Percentiles rank a stretch among this genome's conserved stretches.
Conservation (phyloP, 2,888 invertebrate genomes). For the Rhingia campestris region DNA sequence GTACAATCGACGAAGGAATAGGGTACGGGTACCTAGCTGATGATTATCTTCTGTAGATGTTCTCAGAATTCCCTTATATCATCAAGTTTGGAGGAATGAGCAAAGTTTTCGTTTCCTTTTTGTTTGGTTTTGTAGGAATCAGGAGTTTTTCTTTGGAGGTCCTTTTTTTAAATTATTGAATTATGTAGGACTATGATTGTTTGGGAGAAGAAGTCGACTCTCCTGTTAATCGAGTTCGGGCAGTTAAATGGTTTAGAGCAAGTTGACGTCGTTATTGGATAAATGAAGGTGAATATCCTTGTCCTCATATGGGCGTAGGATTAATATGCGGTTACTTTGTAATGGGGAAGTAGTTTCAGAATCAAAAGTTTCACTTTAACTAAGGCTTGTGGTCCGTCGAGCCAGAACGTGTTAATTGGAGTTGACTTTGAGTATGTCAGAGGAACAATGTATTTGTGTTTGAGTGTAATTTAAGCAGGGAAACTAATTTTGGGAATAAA, state of each 20-base stretch:
- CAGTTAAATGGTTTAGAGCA: conserved; percentile 15
- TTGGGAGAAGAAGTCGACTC: background rate
- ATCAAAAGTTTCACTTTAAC: background rate
- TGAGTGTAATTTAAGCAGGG: background rate
- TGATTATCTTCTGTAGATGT: conserved; percentile 33
- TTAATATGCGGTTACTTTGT: conserved; percentile 23
- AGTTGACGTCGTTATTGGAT: conserved; percentile 31
- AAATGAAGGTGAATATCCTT: conserved; percentile 30
- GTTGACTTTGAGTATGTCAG: background rate
- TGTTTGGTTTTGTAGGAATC: background rate
- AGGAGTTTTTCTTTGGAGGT: background rate
- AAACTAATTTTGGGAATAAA: background rate
- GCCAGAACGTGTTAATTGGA: background rate
- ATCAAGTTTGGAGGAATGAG: conserved; percentile 15
- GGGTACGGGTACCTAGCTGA: conserved; percentile 1
- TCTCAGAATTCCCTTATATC: conserved; percentile 23
- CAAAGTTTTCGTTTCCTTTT: conserved; percentile 14
- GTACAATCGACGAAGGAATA: conserved; percentile 7
- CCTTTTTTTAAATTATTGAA: conserved; percentile 25
- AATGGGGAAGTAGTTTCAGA: conserved; percentile 3
- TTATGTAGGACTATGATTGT: background rate
- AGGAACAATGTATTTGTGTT: background rate
- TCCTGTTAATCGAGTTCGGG: conserved; percentile 1
- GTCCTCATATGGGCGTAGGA: conserved; percentile 11
- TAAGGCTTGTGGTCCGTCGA: conserved; percentile 11